Evolutionary conservation across 2,113 vertebrate species (phyloP), one percentile per base, ranked within the genome.

Genomic region (Propithecus coquereli): DNA sequence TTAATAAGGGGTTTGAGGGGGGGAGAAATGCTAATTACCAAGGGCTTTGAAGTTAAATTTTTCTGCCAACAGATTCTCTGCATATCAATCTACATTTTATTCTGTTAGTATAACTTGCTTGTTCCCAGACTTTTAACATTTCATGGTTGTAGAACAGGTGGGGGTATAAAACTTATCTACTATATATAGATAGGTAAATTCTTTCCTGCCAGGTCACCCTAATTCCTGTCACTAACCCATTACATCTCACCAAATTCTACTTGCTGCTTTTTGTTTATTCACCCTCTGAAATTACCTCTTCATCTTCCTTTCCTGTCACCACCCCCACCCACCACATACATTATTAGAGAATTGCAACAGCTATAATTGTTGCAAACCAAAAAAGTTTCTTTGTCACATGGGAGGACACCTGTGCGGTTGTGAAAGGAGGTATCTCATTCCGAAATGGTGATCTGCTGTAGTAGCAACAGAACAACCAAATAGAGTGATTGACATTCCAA

Each of bases 311-410:
- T 95, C 47, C 77, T 85, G 63, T 43, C 63, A 65, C 82, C 68
- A 76, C 47, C 83, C 43, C 13, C 40, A 86, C 73, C n/a, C 13
- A 96, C 59, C 43, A 94, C 54, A 66, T 37, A 45, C 34, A n/a
- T 93, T 89, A 93, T 94, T 57, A 90, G 65, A 87, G 43, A 88
- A 63, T 71, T 66, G 14, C 25, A 89, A 76, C 50, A 52, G 61
- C 82, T 95, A 10, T 90, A 96, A 97, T 83, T 83, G 95, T 14
- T 57, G n/a, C 50, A 94, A 96, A 82, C 47, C 65, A 95, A 74
- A 86, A 83, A 94, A 76, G 14, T 76, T 74, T 80, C 93, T 87
- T 87, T 73, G 63, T 57, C 14, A 18, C 9, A 1, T 27, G 47
- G 74, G 11, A 17, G 22, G 30, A 18, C 83, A 91, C 93, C 74